Evolutionary conservation across 2,888 invertebrate genomes (phyloP).

Genomic region (Netelia melanura): DNA sequence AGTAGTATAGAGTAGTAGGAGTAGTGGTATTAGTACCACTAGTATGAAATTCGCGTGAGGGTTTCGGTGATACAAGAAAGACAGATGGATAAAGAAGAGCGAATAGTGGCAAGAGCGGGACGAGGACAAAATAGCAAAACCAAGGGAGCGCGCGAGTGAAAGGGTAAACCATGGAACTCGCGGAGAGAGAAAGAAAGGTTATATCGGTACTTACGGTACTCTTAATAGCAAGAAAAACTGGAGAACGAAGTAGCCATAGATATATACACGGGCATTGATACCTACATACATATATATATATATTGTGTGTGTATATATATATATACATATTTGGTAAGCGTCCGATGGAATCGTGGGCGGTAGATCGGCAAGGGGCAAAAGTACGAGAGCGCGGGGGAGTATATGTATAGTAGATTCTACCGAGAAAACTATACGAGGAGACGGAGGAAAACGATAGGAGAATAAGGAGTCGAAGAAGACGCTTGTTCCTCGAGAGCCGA

Average conservation of each 20-base stretch:
- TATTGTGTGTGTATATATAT: background rate
- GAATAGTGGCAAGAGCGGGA: background rate
- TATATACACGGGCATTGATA: conserved; percentile 43
- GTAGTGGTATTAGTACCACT: background rate
- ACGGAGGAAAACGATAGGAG: conserved; percentile 61
- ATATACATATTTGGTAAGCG: conserved; percentile 26
- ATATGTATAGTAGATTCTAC: background rate
- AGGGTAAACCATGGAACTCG: conserved; percentile 50
- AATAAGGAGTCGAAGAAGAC: conserved; percentile 52
- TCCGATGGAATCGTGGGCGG: conserved; percentile 65
- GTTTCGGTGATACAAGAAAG: conserved; percentile 57
- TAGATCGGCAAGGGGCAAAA: conserved; percentile 13
- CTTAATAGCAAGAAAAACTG: conserved; percentile 54
- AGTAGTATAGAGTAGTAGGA: conserved; percentile 12
- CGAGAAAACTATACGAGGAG: conserved; percentile 59
- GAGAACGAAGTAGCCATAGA: conserved; percentile 39
- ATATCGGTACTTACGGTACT: conserved; percentile 49
- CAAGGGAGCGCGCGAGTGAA: conserved; percentile 63
- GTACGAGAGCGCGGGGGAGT: conserved; percentile 53
- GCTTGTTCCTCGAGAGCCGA: conserved; percentile 54
- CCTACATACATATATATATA: conserved; percentile 46
- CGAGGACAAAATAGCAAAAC: conserved; percentile 1
- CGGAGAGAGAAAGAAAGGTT: conserved; percentile 41
- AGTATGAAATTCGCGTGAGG: conserved; percentile 40
- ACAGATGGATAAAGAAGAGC: conserved; percentile 64